Percentiles rank a stretch among this genome's conserved stretches.
Evolutionary conservation across 2,113 vertebrate species (phyloP).

Genomic region (Cavia porcellus): DNA sequence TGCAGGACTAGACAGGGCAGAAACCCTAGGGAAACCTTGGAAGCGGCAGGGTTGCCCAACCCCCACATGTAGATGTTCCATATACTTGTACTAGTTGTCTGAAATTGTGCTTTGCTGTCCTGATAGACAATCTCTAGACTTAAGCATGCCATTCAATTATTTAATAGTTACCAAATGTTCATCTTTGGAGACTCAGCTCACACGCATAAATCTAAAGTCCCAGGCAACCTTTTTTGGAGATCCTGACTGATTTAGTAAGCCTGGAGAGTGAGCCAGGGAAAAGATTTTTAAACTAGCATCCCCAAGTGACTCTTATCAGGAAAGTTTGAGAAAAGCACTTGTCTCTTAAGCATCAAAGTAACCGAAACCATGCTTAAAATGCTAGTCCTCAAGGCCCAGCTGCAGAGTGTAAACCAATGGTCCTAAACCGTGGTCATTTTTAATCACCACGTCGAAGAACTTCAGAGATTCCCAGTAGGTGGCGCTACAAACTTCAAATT

Average conservation of each 20-base stretch:
- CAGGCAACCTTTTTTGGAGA: background rate
- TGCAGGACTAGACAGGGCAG: background rate
- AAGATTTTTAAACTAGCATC: background rate
- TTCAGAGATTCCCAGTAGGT: slow-evolving; percentile 29
- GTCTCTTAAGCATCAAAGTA: background rate
- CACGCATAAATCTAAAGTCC: background rate
- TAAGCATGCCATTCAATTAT: background rate
- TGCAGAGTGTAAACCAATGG: background rate
- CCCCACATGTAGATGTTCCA: background rate
- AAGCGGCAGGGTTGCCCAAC: no score
- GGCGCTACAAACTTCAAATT: background rate
- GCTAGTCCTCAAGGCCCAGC: background rate
- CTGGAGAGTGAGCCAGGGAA: background rate
- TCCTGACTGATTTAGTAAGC: background rate
- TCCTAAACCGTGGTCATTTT: background rate
- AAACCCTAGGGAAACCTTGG: background rate
- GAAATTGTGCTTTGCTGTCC: accelerated
- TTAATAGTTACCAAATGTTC: background rate
- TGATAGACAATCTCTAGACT: background rate
- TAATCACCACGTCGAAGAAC: background rate
- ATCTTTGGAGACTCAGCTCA: background rate
- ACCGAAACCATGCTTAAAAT: background rate
- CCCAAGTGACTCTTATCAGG: background rate
- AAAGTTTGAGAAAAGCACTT: background rate
- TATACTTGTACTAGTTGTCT: background rate